These are phyloP conservation scores for Falco peregrinus DNA, from an alignment of 2,797 vertebrate genomes.

Conservation along the genomic window DNA sequence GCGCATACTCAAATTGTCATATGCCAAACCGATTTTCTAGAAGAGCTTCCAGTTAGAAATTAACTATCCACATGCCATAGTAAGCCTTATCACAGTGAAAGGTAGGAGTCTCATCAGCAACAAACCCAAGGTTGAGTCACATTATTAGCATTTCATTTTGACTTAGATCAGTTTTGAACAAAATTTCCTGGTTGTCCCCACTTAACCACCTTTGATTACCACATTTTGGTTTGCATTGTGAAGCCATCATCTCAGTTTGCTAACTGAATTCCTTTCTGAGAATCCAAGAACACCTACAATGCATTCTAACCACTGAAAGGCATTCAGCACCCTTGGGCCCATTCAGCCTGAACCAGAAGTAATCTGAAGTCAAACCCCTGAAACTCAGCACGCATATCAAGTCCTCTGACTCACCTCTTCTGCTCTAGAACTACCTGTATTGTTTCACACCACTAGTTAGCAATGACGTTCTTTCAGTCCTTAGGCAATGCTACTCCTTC, in stretches of 20 bases:
- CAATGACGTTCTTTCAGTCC: neutral
- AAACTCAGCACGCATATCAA: accelerated
- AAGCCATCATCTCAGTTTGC: neutral
- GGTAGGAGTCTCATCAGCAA: neutral
- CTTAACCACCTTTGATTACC: neutral
- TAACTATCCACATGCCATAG: neutral
- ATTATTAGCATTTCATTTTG: neutral
- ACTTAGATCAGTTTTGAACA: neutral
- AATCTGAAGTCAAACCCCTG: neutral
- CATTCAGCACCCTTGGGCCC: neutral
- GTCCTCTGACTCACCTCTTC: neutral
- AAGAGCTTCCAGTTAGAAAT: neutral
- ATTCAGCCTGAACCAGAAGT: neutral
- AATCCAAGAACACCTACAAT: neutral
- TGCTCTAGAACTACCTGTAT: neutral
- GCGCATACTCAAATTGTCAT: neutral
- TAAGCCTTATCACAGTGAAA: neutral
- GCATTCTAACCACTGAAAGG: neutral
- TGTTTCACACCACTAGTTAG: neutral
- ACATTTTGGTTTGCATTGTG: neutral
- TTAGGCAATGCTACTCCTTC: neutral
- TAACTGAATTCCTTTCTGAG: neutral
- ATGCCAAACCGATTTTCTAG: neutral
- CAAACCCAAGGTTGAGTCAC: neutral
- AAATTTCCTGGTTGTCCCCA: neutral